These are phyloP conservation scores for Amphibalanus amphitrite DNA, from an alignment of 1,140 invertebrate species.

Conservation along the genomic window DNA sequence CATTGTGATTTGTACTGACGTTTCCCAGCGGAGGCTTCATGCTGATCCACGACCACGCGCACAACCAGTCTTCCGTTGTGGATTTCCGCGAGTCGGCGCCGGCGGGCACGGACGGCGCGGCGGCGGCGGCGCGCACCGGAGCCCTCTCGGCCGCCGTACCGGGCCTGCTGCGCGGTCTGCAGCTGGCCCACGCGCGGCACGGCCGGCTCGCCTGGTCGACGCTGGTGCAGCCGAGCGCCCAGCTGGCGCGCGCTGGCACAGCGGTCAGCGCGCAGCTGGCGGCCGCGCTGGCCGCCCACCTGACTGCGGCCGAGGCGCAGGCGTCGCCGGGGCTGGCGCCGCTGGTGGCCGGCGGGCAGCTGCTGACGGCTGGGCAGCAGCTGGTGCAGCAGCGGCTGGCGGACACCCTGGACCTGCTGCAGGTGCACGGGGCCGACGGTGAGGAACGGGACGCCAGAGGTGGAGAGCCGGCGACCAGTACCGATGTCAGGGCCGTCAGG, in stretches of 20 bases:
- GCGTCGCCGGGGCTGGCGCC: neutral
- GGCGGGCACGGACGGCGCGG: constrained; percentile 10
- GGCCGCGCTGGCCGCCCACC: neutral
- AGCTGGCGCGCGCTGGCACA: constrained; percentile 32
- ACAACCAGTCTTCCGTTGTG: constrained; percentile 30
- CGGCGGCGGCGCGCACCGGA: constrained; percentile 8
- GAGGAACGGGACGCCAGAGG: no score
- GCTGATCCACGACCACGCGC: constrained; percentile 47
- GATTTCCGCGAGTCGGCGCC: constrained; percentile 32
- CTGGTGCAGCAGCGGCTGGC: neutral
- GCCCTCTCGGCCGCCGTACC: constrained; percentile 31
- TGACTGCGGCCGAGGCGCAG: neutral
- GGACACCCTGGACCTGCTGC: neutral
- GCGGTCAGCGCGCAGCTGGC: neutral
- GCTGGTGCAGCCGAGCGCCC: constrained; percentile 41
- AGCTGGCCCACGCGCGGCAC: constrained; percentile 36
- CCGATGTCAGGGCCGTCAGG: no score
- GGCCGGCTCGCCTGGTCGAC: constrained; percentile 45
- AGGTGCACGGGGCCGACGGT: neutral
- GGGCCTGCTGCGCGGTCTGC: constrained; percentile 37
- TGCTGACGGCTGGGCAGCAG: neutral
- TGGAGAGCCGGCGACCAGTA: no score
- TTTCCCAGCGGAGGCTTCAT: constrained; percentile 42
- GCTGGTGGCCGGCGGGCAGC: no score
- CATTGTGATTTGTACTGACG: neutral